phyloP scores from a whole-genome alignment of 2,113 vertebrate genomes.

The Actinemys pallida region DNA sequence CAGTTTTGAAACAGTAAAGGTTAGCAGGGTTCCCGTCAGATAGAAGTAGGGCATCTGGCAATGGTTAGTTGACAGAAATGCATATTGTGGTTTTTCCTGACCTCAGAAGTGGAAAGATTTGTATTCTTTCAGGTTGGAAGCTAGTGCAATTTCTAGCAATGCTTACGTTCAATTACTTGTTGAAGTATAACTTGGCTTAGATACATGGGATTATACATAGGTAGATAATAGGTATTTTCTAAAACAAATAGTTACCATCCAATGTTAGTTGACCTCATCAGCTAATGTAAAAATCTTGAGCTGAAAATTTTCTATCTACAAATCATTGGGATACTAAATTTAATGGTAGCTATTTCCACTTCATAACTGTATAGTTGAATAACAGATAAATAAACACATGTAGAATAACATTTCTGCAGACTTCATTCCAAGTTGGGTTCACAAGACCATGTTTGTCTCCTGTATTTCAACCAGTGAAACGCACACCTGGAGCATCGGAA shows the following conservation, averaged over 20 bases:
- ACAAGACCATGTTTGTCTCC: not conserved
- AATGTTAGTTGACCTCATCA: not conserved
- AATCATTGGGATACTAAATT: not conserved
- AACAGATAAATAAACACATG: fast-evolving
- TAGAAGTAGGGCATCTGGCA: conserved; percentile 15
- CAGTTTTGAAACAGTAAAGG: not conserved
- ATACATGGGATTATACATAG: not conserved
- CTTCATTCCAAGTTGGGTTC: not conserved
- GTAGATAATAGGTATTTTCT: not conserved
- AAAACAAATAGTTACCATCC: conserved; percentile 25
- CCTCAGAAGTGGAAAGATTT: conserved; percentile 51
- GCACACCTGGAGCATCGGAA: conserved; percentile 85
- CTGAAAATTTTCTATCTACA: not conserved
- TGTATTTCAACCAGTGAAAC: conserved; percentile 71
- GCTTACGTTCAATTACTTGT: not conserved
- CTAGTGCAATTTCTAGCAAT: not conserved
- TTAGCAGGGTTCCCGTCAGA: conserved; percentile 19
- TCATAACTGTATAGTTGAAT: fast-evolving
- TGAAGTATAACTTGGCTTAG: conserved; percentile 34
- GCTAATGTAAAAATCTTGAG: not conserved
- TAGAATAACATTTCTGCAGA: not conserved
- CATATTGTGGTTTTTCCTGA: conserved; percentile 33
- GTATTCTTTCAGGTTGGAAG: not conserved
- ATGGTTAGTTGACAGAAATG: not conserved
- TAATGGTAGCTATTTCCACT: not conserved